Base-by-base conservation (phyloP, 2,113 vertebrate genomes). In the Psophia crepitans region DNA sequence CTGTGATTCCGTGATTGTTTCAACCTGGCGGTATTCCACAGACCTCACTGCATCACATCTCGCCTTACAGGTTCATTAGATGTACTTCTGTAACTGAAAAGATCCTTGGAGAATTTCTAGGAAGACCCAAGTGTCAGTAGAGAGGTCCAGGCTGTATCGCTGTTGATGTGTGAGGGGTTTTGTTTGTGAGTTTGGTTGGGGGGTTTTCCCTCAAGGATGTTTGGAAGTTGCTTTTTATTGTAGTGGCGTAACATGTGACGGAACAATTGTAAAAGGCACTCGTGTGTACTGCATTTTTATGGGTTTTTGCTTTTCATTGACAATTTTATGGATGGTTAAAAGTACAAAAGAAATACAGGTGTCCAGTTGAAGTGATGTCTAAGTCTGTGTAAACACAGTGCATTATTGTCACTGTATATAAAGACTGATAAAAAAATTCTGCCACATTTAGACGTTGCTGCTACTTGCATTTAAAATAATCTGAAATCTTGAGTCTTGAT, bases 181-280 rank as follows among this genome's bases (percentile, higher is more conserved):
- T 30, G 17, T 3, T 0, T 10, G 32, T 15, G 26, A 28, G 8
- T 11, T 51, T 39, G 20, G 30, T 27, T 28, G 35, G 26, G 9
- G 14, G 28, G 51, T 28, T 11, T 30, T 14, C 32, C 18, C 27
- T 5, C 39, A 78, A 49, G 61, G 58, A 24, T 23, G 9, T 48
- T 66, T 63, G 48, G 48, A 74, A 60, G 53, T n/a, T 37, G 27
- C n/a, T 71, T 78, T 30, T 48, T 22, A 12, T 39, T 60, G 6
- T 8, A 54, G 39, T 10, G n/a, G 9, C 16, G 3, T 28, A 46
- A 65, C 3, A 4, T 12, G 18, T 44, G 28, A 8, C 1, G 4
- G 21, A 32, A 37, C 32, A 61, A 51, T 35, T 32, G 28, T 39
- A 27, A 78, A 60, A 77, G 33, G 32, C 32, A 17, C n/a, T 12